Evolutionary conservation across 2,797 vertebrate genomes (phyloP).

Genomic region (Halcyon leucocephala): DNA sequence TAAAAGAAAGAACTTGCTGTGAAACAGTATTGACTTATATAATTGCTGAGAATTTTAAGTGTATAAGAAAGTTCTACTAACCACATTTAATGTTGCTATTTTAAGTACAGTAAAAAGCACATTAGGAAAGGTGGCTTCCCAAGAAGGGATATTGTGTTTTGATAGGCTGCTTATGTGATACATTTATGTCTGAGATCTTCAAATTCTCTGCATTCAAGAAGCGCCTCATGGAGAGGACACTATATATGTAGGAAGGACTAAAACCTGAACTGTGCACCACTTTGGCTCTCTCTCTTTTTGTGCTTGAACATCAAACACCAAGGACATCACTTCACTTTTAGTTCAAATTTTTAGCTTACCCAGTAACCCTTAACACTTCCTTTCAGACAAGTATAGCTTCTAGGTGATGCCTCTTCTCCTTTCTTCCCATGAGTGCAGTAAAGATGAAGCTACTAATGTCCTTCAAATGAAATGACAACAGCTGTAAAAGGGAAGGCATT

Average conservation of each 20-base stretch:
- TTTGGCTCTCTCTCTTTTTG: constrained; percentile 13
- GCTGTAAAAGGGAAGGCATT: background rate
- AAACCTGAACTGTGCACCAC: background rate
- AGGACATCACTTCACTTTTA: constrained; percentile 38
- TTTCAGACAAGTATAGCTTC: constrained; percentile 13
- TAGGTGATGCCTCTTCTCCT: constrained; percentile 24
- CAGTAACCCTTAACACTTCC: constrained; percentile 23
- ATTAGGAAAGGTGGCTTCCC: background rate
- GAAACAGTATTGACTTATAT: constrained; percentile 1
- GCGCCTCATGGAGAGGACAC: background rate
- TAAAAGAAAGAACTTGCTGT: background rate
- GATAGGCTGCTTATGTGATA: background rate
- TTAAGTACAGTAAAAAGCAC: background rate
- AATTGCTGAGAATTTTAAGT: constrained; percentile 13
- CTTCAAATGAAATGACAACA: constrained; percentile 37
- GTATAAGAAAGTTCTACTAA: background rate
- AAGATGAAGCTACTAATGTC: background rate
- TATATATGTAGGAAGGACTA: background rate
- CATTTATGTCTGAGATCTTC: background rate
- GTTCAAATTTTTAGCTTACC: constrained; percentile 33
- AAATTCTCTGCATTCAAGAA: background rate
- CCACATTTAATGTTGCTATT: background rate
- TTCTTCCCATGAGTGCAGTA: constrained; percentile 10
- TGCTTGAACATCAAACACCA: constrained; percentile 50
- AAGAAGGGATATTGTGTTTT: background rate